These are phyloP conservation scores for Hirtodrosophila alboralis DNA, from an alignment of 2,888 invertebrate species.

Conservation along the genomic window DNA sequence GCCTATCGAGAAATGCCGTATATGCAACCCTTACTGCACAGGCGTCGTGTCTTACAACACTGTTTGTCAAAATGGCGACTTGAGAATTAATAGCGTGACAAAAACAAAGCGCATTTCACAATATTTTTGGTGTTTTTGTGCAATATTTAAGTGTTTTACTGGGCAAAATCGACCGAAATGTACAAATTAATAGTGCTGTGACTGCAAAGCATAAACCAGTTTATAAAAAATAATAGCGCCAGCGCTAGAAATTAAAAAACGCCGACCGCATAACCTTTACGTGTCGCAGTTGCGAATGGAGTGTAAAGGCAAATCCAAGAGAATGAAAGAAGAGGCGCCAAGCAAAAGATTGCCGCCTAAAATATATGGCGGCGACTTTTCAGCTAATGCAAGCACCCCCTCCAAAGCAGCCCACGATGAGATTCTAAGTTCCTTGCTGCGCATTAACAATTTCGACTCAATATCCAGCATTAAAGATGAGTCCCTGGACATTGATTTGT, in stretches of 20 bases:
- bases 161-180: constrained; percentile 52
- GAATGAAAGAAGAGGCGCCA: constrained; percentile 83
- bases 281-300: constrained; percentile 76
- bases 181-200: constrained; percentile 43
- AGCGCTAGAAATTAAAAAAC: constrained; percentile 50
- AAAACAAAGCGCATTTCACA: constrained; percentile 83
- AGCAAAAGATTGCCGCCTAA: constrained; percentile 83
- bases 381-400: constrained; percentile 64
- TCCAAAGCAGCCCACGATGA: constrained; percentile 81
- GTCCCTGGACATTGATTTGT: constrained; percentile 83
- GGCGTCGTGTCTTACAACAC: constrained; percentile 61
- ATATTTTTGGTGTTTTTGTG: constrained; percentile 73
- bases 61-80: constrained; percentile 76
- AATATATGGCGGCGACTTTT: constrained; percentile 72
- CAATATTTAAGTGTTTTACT: constrained; percentile 62
- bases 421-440: constrained; percentile 81
- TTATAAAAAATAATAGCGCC: constrained; percentile 28
- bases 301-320: constrained; percentile 74
- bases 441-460: constrained; percentile 83
- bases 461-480: constrained; percentile 84
- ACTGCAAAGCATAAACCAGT: constrained; percentile 38
- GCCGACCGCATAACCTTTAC: constrained; percentile 83
- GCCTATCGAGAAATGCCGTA: constrained; percentile 19
- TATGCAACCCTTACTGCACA: constrained; percentile 35
- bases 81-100: constrained; percentile 76